phyloP scores from a whole-genome alignment of 1,140 invertebrate genomes.

The Fopius arisanus region DNA sequence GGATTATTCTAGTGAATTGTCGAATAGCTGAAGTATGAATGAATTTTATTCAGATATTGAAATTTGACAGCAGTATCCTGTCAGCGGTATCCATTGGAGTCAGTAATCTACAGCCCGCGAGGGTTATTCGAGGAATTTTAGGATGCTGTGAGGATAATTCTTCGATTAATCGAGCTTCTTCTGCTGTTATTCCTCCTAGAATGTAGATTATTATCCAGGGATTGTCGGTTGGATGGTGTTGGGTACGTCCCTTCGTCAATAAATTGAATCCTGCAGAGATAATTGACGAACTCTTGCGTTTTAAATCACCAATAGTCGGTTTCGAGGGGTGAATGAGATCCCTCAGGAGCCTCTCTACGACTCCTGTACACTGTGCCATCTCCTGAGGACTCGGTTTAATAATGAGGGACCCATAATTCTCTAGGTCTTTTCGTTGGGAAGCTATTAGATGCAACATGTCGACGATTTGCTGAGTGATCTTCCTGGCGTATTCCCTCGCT shows the following conservation, averaged over 20 bases:
- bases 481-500: slow-evolving; percentile 43
- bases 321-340: slow-evolving; percentile 64
- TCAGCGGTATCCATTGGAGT: slow-evolving; percentile 55
- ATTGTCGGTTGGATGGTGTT: slow-evolving; percentile 68
- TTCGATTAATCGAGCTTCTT: slow-evolving; percentile 61
- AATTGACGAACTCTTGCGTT: slow-evolving; percentile 62
- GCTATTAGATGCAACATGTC: slow-evolving; percentile 47
- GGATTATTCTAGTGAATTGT: neutral
- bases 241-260: slow-evolving; percentile 51
- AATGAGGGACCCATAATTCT: slow-evolving; percentile 56
- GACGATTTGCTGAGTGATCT: slow-evolving; percentile 50
- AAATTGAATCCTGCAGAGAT: slow-evolving; percentile 60
- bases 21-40: neutral
- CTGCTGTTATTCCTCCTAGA: slow-evolving; percentile 69
- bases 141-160: slow-evolving; percentile 41
- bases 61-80: slow-evolving; percentile 47
- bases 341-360: slow-evolving; percentile 65
- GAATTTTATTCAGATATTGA: slow-evolving; percentile 42
- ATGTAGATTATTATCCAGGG: slow-evolving; percentile 68
- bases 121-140: slow-evolving; percentile 45
- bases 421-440: slow-evolving; percentile 46
- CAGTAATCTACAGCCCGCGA: slow-evolving; percentile 55
- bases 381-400: slow-evolving; percentile 49
- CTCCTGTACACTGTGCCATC: slow-evolving; percentile 58
- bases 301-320: slow-evolving; percentile 65